Percentiles rank a stretch among this genome's conserved stretches.
phyloP scores from a whole-genome alignment of 2,888 invertebrate species.

The Idaea straminata region DNA sequence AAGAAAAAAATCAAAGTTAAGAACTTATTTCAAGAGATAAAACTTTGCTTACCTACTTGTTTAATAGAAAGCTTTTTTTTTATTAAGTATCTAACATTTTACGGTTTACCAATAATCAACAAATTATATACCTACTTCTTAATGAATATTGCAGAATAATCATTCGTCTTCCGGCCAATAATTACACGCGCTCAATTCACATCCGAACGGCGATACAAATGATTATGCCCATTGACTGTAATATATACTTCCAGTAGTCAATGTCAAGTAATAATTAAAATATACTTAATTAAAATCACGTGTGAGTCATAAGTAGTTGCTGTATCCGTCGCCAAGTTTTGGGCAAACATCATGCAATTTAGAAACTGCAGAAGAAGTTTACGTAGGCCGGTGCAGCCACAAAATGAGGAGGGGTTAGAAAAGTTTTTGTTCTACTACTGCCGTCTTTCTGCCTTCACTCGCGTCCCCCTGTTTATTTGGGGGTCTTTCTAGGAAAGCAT shows the following conservation, averaged over 20 bases:
- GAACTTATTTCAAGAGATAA: background rate
- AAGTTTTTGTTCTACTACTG: no score
- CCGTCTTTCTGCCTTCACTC: no score
- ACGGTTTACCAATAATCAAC: slow-evolving; percentile 6
- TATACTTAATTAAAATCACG: background rate
- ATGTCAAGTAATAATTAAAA: background rate
- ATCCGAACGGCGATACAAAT: slow-evolving; percentile 32
- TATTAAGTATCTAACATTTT: background rate
- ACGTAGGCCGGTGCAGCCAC: no score
- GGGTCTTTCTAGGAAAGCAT: no score
- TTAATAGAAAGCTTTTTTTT: slow-evolving; percentile 7
- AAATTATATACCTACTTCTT: slow-evolving; percentile 11
- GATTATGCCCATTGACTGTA: background rate
- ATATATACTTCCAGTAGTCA: background rate
- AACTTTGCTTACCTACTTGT: background rate
- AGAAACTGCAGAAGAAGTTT: no score
- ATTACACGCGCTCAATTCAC: slow-evolving; percentile 38
- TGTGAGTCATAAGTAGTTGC: background rate
- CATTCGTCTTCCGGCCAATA: slow-evolving; percentile 46
- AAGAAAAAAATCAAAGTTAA: background rate
- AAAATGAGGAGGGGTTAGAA: no score
- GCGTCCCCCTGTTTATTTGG: no score
- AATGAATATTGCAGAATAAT: slow-evolving; percentile 47
- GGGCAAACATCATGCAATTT: background rate
- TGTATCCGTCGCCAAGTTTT: background rate